Evolutionary conservation across 92 coral and sea anemone genomes (phyloP), one percentile per base, ranked within the genome.

Genomic region (Chrysogorgia sp.): DNA sequence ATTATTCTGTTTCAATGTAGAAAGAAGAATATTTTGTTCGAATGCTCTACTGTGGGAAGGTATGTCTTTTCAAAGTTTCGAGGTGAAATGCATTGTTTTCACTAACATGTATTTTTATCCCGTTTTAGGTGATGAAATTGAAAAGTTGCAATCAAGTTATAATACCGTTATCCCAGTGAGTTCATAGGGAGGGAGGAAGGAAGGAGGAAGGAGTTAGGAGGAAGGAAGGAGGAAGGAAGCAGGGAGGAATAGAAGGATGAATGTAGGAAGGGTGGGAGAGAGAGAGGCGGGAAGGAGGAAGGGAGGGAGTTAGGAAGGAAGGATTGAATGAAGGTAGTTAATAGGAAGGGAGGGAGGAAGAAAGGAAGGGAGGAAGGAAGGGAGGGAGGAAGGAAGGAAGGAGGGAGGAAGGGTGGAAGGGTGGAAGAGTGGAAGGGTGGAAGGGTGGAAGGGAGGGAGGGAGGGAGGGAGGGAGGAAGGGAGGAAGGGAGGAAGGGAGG

Each of bases 21-120:
- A 74, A 90, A 40, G 81, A 77, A 32, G 64, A 58, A 28, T 84
- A 90, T 60, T 92, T 77, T 84, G 91, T 92, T 22, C 83, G 85
- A 68, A 90, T 92, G 43, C 65, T 90, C 47, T 86, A 88, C 68
- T 74, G 89, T 76, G 97, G 90, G 57, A 86, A 92, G 89, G 97
- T 92, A 83, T n/a, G n/a, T n/a, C 75, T 15, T 7, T 0, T 50
- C 7, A 21, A 25, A 32, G 45, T 34, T 57, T 19, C 9, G 15
- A 34, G 15, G 15, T 47, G 17, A 17, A 15, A 43, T n/a, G 28
- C 1, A 9, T 31, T 1, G 32, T 10, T 0, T 26, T 19, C 28
- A 10, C 34, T 63, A 63, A 25, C 30, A 9, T 2, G 3, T 61
- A 22, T n/a, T n/a, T 67, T 7, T 26, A 17, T 40, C 28, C 0